Base-by-base conservation (phyloP, 2,113 vertebrate species). In the Zosterops lateralis region DNA sequence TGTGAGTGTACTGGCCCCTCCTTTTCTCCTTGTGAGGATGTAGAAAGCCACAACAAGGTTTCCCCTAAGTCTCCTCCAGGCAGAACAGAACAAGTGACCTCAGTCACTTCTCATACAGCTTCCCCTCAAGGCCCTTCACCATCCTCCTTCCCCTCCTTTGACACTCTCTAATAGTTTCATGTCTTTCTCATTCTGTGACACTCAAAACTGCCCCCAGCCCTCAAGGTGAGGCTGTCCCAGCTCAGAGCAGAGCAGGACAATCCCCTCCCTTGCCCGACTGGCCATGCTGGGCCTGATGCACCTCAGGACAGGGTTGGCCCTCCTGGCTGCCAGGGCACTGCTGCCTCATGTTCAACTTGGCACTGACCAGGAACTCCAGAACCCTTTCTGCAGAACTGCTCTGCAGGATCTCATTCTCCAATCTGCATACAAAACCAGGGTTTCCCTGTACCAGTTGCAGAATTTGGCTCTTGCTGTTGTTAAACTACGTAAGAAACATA, bases 281-380 rank as follows among this genome's bases (percentile, higher is more conserved):
- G 25, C 0, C 0, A 44, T 76, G 32, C 62, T 85, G 72, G 31
- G 9, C 53, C 83, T 86, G 45, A 36, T 32, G 53, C 3, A 0
- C 5, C 36, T 17, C 28, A 44, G 45, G 32, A 31, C 38, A 77
- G 0, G 7, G 2, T 1, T 68, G 54, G 7, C 38, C 17, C 45
- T 60, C 38, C 54, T 77, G 62, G 54, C 62, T 60, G 29, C 17
- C 72, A 68, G 45, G 38, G 32, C 72, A 28, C 45, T 76, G 45
- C 14, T 76, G 83, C 2, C 17, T 12, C 38, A 10, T 4, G 12
- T 24, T 45, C 64, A 68, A 0, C 26, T 68, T 45, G 2, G 3
- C 51, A 42, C 0, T 0, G 0, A 14, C 61, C 32, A 60, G 38
- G 28, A 76, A 0, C 1, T 1, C 26, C 45, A 76, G 17, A 17